Evolutionary conservation across 1,140 invertebrate genomes (phyloP).

Genomic region (Hylaeus anthracinus): DNA sequence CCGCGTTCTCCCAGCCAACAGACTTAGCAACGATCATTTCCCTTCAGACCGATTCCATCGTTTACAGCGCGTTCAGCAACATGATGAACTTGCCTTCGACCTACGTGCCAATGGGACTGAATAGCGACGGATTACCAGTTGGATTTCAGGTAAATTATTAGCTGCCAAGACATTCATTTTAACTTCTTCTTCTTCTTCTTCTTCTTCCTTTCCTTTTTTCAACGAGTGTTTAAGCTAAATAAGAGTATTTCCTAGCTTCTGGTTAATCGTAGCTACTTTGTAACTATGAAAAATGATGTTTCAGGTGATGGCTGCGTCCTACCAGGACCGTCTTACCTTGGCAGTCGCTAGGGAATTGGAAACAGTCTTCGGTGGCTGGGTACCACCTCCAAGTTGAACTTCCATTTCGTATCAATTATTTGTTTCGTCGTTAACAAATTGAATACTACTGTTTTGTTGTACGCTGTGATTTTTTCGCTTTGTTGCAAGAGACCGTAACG

Average conservation of each 20-base stretch:
- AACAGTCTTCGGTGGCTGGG: slow-evolving; percentile 90
- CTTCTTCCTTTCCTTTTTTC: background rate
- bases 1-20: slow-evolving; percentile 85
- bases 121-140: slow-evolving; percentile 85
- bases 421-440: too few relatives aligned
- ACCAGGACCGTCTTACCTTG: slow-evolving; percentile 88
- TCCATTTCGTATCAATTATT: background rate
- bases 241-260: too few relatives aligned
- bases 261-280: too few relatives aligned
- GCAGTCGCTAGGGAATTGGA: slow-evolving; percentile 90
- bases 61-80: slow-evolving; percentile 89
- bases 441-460: background rate
- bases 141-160: slow-evolving; percentile 84
- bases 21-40: slow-evolving; percentile 84
- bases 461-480: background rate
- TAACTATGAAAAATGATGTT: slow-evolving; percentile 18
- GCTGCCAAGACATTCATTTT: background rate
- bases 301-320: slow-evolving; percentile 83
- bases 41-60: slow-evolving; percentile 82
- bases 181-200: background rate
- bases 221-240: background rate
- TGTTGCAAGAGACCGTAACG: background rate
- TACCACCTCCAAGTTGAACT: slow-evolving; percentile 50
- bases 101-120: slow-evolving; percentile 86
- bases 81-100: slow-evolving; percentile 88